Percentiles rank a stretch among this genome's conserved stretches.
Conservation (phyloP, 2,113 vertebrate genomes). For the Notechis scutatus region DNA sequence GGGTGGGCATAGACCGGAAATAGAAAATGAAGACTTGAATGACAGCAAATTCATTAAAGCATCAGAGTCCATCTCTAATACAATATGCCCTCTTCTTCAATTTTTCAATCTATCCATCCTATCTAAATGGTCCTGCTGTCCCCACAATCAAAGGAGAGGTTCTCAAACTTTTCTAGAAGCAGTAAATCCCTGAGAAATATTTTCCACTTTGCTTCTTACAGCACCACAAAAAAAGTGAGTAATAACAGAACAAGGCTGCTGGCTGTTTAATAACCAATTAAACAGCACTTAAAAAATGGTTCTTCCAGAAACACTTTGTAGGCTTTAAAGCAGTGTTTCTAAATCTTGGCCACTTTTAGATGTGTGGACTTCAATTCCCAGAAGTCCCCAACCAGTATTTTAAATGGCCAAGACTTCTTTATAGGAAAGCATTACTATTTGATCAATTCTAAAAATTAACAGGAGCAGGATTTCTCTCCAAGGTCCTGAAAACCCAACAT, state of each 20-base stretch:
- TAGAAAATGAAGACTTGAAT: neutral
- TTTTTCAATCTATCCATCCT: neutral
- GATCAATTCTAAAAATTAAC: neutral
- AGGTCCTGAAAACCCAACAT: neutral
- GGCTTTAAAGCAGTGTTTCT: neutral
- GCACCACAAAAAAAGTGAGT: neutral
- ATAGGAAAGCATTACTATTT: neutral
- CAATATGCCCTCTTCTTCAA: neutral
- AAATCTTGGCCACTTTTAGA: neutral
- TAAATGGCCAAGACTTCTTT: neutral
- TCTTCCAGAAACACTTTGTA: neutral
- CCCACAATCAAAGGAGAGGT: neutral
- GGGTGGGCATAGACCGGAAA: neutral
- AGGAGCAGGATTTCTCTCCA: neutral
- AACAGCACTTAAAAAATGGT: neutral
- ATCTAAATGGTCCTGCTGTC: neutral
- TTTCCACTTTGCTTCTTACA: neutral
- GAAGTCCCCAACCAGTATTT: neutral
- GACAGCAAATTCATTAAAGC: neutral
- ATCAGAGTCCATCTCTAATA: neutral
- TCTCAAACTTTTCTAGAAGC: neutral
- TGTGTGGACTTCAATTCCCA: neutral
- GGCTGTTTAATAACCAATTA: neutral
- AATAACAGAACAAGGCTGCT: neutral
- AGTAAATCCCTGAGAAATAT: neutral